Evolutionary conservation across 2,113 vertebrate genomes (phyloP).

Genomic region (Nothobranchius furzeri): DNA sequence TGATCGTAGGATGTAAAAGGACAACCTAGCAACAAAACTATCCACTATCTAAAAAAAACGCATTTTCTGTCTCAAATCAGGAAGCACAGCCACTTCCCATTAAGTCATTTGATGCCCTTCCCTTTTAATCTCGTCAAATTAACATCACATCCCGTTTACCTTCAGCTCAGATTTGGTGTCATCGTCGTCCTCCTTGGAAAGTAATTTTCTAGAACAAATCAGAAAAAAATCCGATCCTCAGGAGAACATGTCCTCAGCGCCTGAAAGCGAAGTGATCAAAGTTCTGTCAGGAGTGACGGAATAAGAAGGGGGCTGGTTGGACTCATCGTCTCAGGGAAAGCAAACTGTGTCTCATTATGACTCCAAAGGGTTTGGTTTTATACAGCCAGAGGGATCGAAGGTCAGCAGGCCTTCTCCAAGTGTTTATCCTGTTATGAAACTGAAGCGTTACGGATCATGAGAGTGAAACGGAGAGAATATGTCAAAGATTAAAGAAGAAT

Average conservation of each 20-base stretch:
- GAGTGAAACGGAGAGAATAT: not conserved
- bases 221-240: not conserved
- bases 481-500: not conserved
- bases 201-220: not conserved
- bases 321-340: constrained; percentile 13
- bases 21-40: not conserved
- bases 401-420: constrained; percentile 4
- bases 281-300: constrained; percentile 36
- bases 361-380: constrained; percentile 61
- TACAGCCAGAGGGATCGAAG: constrained; percentile 26
- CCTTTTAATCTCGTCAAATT: not conserved
- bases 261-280: constrained; percentile 60
- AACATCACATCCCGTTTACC: not conserved
- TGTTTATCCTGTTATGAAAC: not conserved
- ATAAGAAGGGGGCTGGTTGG: constrained; percentile 20
- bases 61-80: constrained; percentile 12
- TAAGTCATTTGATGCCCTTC: not conserved
- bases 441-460: not conserved
- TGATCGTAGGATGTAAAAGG: too few relatives aligned
- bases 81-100: not conserved
- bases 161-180: constrained; percentile 21
- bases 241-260: constrained; percentile 16
- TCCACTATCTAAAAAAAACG: constrained; percentile 4
- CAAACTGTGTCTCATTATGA: constrained; percentile 24
- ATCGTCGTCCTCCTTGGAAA: constrained; percentile 20